phyloP scores from a whole-genome alignment of 2,113 vertebrate species.

The Collichthys lucidus region DNA sequence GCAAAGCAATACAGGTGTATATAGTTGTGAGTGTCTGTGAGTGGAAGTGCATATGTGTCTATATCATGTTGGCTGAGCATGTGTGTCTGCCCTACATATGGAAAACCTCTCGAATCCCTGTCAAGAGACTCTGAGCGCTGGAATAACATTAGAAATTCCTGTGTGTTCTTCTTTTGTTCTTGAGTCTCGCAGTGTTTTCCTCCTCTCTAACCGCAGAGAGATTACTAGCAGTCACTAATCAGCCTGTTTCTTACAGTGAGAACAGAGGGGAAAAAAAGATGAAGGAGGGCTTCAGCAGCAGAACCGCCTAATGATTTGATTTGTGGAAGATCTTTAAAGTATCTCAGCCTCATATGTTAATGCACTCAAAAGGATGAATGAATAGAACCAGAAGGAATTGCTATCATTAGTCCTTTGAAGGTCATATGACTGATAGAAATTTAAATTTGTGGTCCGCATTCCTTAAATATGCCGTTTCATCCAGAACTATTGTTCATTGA shows the following conservation, averaged over 20 bases:
- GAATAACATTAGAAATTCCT: constrained; percentile 38
- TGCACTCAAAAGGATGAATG: not conserved
- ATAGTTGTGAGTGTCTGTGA: not conserved
- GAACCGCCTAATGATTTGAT: constrained; percentile 4
- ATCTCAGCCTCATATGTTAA: not conserved
- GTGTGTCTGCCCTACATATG: constrained; percentile 55
- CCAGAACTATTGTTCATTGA: not conserved
- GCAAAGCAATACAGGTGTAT: not conserved
- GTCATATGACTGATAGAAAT: not conserved
- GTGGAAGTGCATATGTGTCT: not conserved
- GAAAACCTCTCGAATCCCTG: constrained; percentile 51
- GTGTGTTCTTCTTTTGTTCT: constrained; percentile 32
- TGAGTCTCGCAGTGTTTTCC: constrained; percentile 18
- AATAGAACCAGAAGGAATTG: constrained; percentile 2
- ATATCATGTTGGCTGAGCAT: not conserved
- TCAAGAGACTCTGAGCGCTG: constrained; percentile 42
- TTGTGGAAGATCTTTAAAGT: not conserved
- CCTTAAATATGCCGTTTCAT: not conserved
- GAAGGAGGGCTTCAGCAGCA: constrained; percentile 9
- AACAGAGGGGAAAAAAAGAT: constrained; percentile 19
- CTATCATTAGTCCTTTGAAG: not conserved
- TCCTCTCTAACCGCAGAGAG: constrained; percentile 7
- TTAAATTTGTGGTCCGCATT: not conserved
- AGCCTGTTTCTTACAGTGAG: constrained; percentile 9
- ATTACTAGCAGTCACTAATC: constrained; percentile 44